A percentile compares a stretch with the other conserved stretches of the same genome.
Evolutionary conservation across 2,113 vertebrate genomes (phyloP).

Genomic region (Arvicanthis niloticus): DNA sequence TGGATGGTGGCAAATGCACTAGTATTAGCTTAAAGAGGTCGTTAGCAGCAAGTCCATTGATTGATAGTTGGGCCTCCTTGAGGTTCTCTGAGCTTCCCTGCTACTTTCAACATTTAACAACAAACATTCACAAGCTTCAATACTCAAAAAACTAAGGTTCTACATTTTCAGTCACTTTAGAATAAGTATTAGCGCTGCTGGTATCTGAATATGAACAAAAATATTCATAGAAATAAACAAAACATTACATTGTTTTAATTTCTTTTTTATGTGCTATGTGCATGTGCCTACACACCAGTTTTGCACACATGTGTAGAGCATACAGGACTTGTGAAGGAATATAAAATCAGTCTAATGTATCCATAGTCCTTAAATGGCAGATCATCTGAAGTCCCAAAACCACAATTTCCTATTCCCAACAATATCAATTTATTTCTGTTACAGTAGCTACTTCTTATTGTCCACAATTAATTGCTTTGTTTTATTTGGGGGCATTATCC

Average conservation of each 20-base stretch:
- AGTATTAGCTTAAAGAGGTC: neutral
- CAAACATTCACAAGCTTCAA: constrained; percentile 4
- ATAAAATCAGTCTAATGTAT: neutral
- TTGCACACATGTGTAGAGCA: neutral
- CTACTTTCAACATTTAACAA: neutral
- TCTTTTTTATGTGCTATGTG: neutral
- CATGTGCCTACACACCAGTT: neutral
- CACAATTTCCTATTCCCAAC: neutral
- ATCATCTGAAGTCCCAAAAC: neutral
- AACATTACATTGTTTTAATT: neutral
- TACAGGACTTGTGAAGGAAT: neutral
- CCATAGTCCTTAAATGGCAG: neutral
- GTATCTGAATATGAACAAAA: neutral
- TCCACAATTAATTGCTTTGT: neutral
- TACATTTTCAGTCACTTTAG: neutral
- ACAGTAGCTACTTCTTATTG: neutral
- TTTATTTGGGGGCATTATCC: neutral
- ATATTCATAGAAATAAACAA: neutral
- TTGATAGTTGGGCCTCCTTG: neutral
- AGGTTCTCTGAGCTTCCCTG: neutral
- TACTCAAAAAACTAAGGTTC: neutral
- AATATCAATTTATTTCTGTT: neutral
- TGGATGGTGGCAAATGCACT: neutral
- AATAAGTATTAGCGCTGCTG: neutral
- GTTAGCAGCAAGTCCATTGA: neutral